Base-by-base conservation (phyloP, 2,888 invertebrate genomes). In the Lepidochitona cinerea region DNA sequence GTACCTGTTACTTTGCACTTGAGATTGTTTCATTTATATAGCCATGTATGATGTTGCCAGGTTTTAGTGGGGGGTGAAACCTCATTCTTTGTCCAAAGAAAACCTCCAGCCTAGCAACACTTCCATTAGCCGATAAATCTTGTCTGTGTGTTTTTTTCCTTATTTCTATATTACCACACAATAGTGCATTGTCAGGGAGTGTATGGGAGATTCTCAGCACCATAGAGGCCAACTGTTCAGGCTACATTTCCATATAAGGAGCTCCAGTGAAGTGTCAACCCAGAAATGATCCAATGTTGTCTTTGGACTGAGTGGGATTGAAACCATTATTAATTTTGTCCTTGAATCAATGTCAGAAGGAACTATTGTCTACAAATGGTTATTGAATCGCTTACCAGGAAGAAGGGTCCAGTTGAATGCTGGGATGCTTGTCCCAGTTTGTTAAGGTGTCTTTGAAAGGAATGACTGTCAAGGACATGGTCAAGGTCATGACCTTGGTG, bases 401-500 rank as follows among this genome's bases (percentile, higher is more conserved):
- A 75, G 72, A 76, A 76, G 14, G 66, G 72, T 41, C 76, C 76
- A 29, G 37, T 37, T 18, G 76, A 76, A 35, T 37, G 36, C 49
- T 71, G 70, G 65, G 64, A 70, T 14, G 66, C 64, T 41, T 76
- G 36, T 59, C 75, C 52, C 18, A 76, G 23, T 65, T 76, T 75
- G 33, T 65, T 67, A 33, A 71, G 66, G 37, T 70, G 68, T 23
- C 49, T 36, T 18, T 72, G 49, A 37, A 76, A 67, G 26, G 66
- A 33, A 59, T 67, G 68, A 9, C 74, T 68, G 70, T 76, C 72
- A 26, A 72, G 6, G 29, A 67, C 52, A n/a, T 65, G 68, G 70
- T 76, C 76, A 29, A 74, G 49, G 37, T 76, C 64, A 65, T 36
- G 41, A 49, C 75, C 75, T 9, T 72, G 53, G 59, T 75, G 74